Base-by-base conservation (phyloP, 2,888 invertebrate genomes). In the Macrophya annulata region DNA sequence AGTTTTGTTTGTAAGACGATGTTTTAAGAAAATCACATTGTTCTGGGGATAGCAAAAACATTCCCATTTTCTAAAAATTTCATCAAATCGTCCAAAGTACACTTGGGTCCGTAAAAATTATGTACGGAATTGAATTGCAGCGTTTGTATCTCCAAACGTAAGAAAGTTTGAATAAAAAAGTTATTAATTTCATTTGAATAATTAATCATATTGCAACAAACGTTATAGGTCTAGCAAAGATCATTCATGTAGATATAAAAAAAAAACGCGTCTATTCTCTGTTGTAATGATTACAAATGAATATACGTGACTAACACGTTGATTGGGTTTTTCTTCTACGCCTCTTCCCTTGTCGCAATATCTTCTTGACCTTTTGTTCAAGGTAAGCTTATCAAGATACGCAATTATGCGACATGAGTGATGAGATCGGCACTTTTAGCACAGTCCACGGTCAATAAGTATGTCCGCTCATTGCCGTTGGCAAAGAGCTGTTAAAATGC, bases 361-460 rank as follows among this genome's bases (percentile, higher is more conserved):
- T 8, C 1, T n/a, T 55, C 55, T 55, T 55, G n/a, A n/a, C n/a
- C 55, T 55, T 55, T 55, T 5, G n/a, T n/a, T 6, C 55, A 55
- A 55, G 55, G 55, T n/a, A n/a, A 55, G n/a, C n/a, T 55, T n/a
- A 55, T 55, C 55, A 55, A 55, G n/a, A 6, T 55, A 55, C 55
- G 55, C 55, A n/a, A 1, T 55, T n/a, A 55, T 55, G n/a, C 55
- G 0, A 6, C 55, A 55, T 55, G n/a, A n/a, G n/a, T n/a, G n/a
- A n/a, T n/a, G n/a, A 55, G 55, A 55, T 55, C n/a, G n/a, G 55
- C 55, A 55, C 55, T 55, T 55, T 8, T n/a, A 6, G n/a, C n/a
- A 0, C n/a, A 6, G n/a, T n/a, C 55, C n/a, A 55, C 55, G 55
- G n/a, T 55, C 55, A 5, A 55, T 2, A 55, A n/a, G n/a, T 55